A percentile compares a stretch with the other conserved stretches of the same genome.
Evolutionary conservation across 1,140 invertebrate species (phyloP).

Genomic region (Ladona fulva): DNA sequence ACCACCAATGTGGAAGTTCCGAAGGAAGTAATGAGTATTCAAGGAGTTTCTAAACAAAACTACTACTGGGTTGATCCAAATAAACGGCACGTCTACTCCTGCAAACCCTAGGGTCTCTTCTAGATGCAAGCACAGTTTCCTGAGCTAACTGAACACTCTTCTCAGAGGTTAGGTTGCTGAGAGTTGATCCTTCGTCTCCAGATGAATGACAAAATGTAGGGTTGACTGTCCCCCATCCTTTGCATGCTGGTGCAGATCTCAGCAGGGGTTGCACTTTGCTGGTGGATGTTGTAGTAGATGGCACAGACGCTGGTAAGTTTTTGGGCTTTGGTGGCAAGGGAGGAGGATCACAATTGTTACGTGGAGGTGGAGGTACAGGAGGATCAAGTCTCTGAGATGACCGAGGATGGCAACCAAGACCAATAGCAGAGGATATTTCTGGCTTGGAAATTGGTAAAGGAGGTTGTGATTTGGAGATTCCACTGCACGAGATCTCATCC

Average conservation of each 20-base stretch:
- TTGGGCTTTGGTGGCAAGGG: constrained; percentile 40
- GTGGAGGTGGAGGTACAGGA: constrained; percentile 23
- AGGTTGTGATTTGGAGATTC: constrained; percentile 3
- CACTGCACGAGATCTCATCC: not conserved
- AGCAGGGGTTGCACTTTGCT: not conserved
- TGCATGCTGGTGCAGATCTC: not conserved
- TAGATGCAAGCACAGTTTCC: not conserved
- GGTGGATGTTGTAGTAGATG: not conserved
- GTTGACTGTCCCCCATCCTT: not conserved
- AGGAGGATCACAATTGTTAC: constrained; percentile 35
- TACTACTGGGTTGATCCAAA: not conserved
- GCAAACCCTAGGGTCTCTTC: not conserved
- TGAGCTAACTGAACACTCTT: not conserved
- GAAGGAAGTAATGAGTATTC: not conserved
- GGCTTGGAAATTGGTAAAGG: constrained; percentile 29
- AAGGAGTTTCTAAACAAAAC: not conserved
- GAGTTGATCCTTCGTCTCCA: not conserved
- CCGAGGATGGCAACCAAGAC: constrained; percentile 26
- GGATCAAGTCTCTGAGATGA: constrained; percentile 18
- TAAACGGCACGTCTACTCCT: not conserved
- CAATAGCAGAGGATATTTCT: constrained; percentile 37
- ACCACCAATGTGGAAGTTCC: too few relatives aligned
- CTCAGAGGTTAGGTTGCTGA: not conserved
- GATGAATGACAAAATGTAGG: not conserved
- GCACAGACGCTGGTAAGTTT: constrained; percentile 29